A percentile compares a stretch with the other conserved stretches of the same genome.
Conservation (phyloP, 1,140 invertebrate genomes). For the Drosophila subpulchrella region DNA sequence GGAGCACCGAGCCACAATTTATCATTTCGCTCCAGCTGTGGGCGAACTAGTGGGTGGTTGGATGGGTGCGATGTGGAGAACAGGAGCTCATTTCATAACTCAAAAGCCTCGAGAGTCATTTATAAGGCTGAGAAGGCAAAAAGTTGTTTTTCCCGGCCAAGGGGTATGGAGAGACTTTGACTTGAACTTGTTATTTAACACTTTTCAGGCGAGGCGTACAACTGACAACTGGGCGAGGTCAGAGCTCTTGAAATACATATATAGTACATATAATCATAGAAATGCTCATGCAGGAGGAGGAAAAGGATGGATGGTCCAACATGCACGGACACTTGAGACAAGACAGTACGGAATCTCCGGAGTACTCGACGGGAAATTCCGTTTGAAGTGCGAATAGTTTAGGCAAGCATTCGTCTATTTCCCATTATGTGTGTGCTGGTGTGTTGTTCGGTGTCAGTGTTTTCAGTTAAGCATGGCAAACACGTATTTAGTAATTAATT, state of each 20-base stretch:
- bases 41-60: constrained; percentile 6
- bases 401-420: constrained; percentile 35
- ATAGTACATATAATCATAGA: constrained; percentile 27
- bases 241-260: constrained; percentile 18
- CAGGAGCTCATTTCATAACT: constrained; percentile 64
- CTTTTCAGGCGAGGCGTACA: constrained; percentile 23
- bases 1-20: constrained; percentile 49
- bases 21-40: constrained; percentile 39
- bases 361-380: constrained; percentile 42
- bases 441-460: constrained; percentile 11
- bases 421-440: constrained; percentile 6
- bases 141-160: constrained; percentile 13
- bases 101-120: constrained; percentile 57
- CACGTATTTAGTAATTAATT: constrained; percentile 79
- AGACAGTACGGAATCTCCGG: constrained; percentile 31
- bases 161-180: constrained; percentile 25
- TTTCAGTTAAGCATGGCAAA: constrained; percentile 59
- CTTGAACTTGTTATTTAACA: constrained; percentile 65
- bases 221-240: constrained; percentile 43
- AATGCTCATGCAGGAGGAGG: constrained; percentile 15
- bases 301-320: neutral
- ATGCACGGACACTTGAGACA: constrained; percentile 50
- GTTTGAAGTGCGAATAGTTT: constrained; percentile 72
- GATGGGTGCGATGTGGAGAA: neutral
- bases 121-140: constrained; percentile 49